phyloP scores from a whole-genome alignment of 1,140 invertebrate species.

The Chironomus tepperi region DNA sequence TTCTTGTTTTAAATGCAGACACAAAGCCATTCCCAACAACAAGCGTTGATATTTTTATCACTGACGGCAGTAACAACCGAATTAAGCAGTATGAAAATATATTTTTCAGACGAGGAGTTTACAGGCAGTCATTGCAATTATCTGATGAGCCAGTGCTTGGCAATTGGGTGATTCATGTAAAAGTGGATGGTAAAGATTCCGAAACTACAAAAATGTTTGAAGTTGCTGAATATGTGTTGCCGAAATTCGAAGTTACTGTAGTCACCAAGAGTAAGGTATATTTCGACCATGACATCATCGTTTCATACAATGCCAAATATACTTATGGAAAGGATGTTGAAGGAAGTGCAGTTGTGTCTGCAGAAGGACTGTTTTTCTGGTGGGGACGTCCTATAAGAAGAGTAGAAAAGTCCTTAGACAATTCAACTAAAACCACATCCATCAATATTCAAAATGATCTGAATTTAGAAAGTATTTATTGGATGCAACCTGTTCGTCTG shows the following conservation, averaged over 20 bases:
- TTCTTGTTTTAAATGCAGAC: conserved; percentile 66
- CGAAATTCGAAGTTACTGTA: background rate
- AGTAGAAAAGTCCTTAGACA: conserved; percentile 25
- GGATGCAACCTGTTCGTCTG: conserved; percentile 64
- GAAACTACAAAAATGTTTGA: background rate
- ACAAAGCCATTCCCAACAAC: conserved; percentile 47
- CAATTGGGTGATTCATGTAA: background rate
- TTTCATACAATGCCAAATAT: background rate
- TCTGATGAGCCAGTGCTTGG: background rate
- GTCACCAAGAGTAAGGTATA: background rate
- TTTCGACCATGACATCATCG: background rate
- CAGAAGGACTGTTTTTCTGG: too few relatives aligned
- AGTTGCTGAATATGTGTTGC: background rate
- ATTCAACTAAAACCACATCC: conserved; percentile 51
- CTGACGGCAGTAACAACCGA: background rate
- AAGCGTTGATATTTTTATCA: background rate
- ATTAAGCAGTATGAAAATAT: background rate
- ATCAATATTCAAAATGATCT: conserved; percentile 58
- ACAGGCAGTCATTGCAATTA: background rate
- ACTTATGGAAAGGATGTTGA: background rate
- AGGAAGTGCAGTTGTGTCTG: conserved; percentile 24
- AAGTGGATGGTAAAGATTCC: background rate
- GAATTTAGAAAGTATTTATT: too few relatives aligned
- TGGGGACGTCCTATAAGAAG: too few relatives aligned
- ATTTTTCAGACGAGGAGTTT: background rate